Base-by-base conservation (phyloP, 2,888 invertebrate species). In the Agrotis clavis region DNA sequence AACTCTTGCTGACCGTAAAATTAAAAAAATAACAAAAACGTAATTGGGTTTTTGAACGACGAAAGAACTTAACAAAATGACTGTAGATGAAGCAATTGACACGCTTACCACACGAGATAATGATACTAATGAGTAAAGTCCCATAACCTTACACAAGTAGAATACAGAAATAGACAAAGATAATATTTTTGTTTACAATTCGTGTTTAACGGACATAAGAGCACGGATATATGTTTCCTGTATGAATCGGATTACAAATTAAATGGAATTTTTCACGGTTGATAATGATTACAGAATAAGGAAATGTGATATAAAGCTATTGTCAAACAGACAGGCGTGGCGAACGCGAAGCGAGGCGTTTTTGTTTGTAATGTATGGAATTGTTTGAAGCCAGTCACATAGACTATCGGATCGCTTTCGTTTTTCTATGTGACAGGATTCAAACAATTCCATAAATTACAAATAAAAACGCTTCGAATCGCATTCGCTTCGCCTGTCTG, bases 111-210 rank as follows among this genome's bases (percentile, higher is more conserved):
- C 47, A 73, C 50, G 18, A 67, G 60, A 67, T 61, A 77, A 72
- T 56, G n/a, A 25, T 51, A 18, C 67, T 67, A 77, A 77, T 73
- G 25, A 59, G 18, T 76, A 4, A 0, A 41, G 56, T 56, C 56
- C 67, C 61, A 7, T 64, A 64, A 67, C 67, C 67, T 72, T 64
- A 65, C 4, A 19, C 13, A 59, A 63, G 19, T 18, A 51, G 18
- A 62, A 18, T 50, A 6, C 0, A 45, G 5, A 19, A 41, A 54
- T 14, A 54, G 48, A 64, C 65, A 61, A 30, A 57, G 25, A 7
- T 66, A 21, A 62, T 60, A 18, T 71, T 64, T 41, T 51, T 48
- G 47, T 50, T 66, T 65, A 11, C 3, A 1, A 45, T 4, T 66
- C 30, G 45, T 72, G 59, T 13, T 66, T 59, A 30, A 13, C 7